Evolutionary conservation across 2,797 vertebrate species (phyloP), one percentile per base, ranked within the genome.

Genomic region (Borostomias antarcticus): DNA sequence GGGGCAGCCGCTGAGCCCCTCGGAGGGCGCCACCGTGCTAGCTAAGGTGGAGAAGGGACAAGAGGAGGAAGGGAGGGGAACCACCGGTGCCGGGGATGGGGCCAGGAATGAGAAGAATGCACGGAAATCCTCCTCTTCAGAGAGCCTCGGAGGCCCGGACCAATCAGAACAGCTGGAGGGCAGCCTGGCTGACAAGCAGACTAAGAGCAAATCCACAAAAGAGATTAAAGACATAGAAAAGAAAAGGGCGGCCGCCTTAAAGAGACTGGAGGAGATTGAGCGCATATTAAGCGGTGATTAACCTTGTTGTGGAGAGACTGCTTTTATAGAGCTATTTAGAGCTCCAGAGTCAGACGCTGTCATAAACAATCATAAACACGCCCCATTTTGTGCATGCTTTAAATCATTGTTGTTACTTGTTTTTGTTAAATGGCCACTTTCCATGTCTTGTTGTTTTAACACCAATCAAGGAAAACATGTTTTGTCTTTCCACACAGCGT

Each of bases 231-330:
- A 98, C 80, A 98, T 99, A 82, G 98, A 99, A 82, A 91, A 96
- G 77, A 99, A 99, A 91, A 88, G 98, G 79, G 95, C 94, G 57
- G 97, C 97, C 53, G 98, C 98, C 83, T 88, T 99, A 79, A 98
- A 96, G 89, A 96, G 96, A 91, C 91, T 99, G 25, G 98, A 99
- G 87, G 98, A 99, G 89, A 99, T 99, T 74, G 98, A 99, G 78
- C 96, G 95, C 83, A 97, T 99, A 89, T 91, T 99, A 84, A 98
- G 96, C 86, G 95, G 94, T 13, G 96, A 98, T 91, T 98, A 94
- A 89, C 68, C 37, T 53, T 53, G 53, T 70, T 77, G 69, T 66
- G 69, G 59, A 75, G 43, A 75, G 74, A 82, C 84, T 89, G 61
- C 81, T 87, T 90, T 89, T 87, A 70, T 81, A 79, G 56, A 74